Conservation (phyloP, 1,140 invertebrate genomes). For the Drosophila watanabei region DNA sequence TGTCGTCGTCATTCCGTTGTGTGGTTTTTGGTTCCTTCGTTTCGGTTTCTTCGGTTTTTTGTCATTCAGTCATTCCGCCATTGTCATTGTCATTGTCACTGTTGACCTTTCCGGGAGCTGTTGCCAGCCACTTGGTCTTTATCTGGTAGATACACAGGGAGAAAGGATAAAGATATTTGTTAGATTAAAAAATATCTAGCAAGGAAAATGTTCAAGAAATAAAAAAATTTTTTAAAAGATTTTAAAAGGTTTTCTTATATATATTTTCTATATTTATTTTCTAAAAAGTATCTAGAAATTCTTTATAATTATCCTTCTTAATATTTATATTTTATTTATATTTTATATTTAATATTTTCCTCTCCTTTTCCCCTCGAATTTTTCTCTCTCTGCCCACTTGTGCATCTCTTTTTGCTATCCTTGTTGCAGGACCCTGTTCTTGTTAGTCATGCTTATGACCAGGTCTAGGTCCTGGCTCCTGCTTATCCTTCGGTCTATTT, state of each 20-base stretch:
- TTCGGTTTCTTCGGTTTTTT: constrained; percentile 18
- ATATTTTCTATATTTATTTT: not conserved
- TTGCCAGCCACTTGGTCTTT: constrained; percentile 40
- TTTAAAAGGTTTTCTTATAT: no score
- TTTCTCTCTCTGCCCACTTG: constrained; percentile 20
- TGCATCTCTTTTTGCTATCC: constrained; percentile 3
- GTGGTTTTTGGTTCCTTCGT: constrained; percentile 26
- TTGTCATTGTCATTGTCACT: constrained; percentile 47
- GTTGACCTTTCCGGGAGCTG: constrained; percentile 69
- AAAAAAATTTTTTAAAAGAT: not conserved
- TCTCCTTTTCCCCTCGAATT: not conserved
- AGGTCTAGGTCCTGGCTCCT: not conserved
- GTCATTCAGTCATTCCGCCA: constrained; percentile 14
- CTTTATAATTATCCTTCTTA: not conserved
- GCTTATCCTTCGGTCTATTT: constrained; percentile 35
- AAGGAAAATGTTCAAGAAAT: not conserved
- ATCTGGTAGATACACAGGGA: constrained; percentile 19
- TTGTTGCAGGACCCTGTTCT: constrained; percentile 23
- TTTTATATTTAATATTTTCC: constrained; percentile 7
- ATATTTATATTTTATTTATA: not conserved
- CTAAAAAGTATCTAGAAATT: no score
- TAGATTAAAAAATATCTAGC: not conserved
- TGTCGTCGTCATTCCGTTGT: constrained; percentile 31
- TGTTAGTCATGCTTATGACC: constrained; percentile 33
- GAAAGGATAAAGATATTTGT: not conserved